Evolutionary conservation across 1,140 invertebrate genomes (phyloP), one percentile per base, ranked within the genome.

Genomic region (Zaprionus capensis): DNA sequence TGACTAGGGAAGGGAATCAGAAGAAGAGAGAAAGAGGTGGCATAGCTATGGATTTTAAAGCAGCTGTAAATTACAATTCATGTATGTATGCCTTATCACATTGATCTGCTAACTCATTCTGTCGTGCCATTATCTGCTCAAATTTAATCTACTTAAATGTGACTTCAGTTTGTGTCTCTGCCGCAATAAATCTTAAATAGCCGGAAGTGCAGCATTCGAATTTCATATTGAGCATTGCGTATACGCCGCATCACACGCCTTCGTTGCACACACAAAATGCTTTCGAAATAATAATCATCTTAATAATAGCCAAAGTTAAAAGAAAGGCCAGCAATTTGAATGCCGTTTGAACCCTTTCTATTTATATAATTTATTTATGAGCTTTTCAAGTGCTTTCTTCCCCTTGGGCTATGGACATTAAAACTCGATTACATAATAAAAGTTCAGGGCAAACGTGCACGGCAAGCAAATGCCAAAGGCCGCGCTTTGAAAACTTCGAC

Each of bases 351-450:
- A 81, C 67, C 77, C 84, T 71, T 82, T 78, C 65, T 69, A 53
- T 41, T 38, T 61, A 49, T 56, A 57, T 87, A 88, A 87, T 78
- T 87, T 87, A 90, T 88, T 85, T 85, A 85, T 76, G 82, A 56
- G 56, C 69, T 78, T 64, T 53, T 71, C 57, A 76, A 79, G 41
- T 71, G 67, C 62, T 46, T 51, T 59, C 7, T 1, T 53, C 46
- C 12, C 56, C 38, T 53, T 34, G n/a, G 65, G 74, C 77, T 62
- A 44, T 61, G 71, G 65, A 82, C 84, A 88, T 88, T 81, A 88
- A 81, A 87, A 87, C 62, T 71, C 73, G 83, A 87, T 84, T 84
- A 81, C 80, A 80, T 88, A 69, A 87, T 87, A 87, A 88, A 87
- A 88, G 81, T 90, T 88, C 61, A 26, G 71, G 44, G 44, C 46